A percentile compares a stretch with the other conserved stretches of the same genome.
Evolutionary conservation across 2,797 vertebrate genomes (phyloP).

Genomic region (Tauraco hartlaubi): DNA sequence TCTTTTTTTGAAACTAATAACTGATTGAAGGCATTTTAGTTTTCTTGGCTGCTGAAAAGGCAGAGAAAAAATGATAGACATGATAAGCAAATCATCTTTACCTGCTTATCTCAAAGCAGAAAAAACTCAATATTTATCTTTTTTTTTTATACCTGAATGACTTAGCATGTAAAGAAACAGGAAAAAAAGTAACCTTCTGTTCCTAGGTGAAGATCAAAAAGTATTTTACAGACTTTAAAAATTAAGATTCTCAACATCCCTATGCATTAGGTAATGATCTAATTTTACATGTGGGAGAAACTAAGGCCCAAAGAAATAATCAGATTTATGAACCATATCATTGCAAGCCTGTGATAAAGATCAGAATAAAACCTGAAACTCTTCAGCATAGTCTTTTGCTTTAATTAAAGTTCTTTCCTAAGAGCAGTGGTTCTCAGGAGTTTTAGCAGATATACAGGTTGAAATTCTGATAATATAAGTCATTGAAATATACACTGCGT

Average conservation of each 20-base stretch:
- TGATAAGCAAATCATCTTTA: neutral
- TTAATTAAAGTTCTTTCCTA: neutral
- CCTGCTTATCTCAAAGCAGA: neutral
- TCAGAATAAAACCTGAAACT: neutral
- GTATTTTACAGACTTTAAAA: neutral
- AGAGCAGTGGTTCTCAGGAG: neutral
- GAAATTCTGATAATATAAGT: neutral
- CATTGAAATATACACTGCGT: neutral
- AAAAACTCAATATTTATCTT: neutral
- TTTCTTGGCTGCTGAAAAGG: neutral
- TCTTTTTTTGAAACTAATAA: neutral
- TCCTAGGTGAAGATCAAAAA: neutral
- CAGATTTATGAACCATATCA: neutral
- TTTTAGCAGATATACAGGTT: neutral
- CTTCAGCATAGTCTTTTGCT: neutral
- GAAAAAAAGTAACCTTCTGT: slow-evolving; percentile 42
- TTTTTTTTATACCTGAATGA: slow-evolving; percentile 46
- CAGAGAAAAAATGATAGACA: neutral
- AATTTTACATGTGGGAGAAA: neutral
- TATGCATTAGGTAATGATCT: neutral
- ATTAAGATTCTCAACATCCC: neutral
- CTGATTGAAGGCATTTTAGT: neutral
- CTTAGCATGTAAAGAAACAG: slow-evolving; percentile 36
- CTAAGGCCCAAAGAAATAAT: neutral
- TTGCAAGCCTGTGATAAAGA: neutral